Evolutionary conservation across 92 coral and sea anemone genomes (phyloP), one percentile per base, ranked within the genome.

Genomic region (Scolanthus callimorphus): DNA sequence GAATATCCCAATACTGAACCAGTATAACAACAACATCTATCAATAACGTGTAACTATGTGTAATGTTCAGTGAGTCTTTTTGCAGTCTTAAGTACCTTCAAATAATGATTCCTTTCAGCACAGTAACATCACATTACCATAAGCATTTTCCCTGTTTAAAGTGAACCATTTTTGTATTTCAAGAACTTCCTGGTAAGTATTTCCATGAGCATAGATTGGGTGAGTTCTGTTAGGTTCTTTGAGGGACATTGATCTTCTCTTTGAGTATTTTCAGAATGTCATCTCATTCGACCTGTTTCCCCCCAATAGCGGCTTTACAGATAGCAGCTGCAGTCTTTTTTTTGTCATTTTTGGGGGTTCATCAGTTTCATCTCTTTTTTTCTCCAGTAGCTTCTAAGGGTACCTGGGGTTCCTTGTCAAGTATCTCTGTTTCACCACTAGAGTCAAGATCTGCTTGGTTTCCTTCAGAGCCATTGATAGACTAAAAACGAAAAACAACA

Each of bases 131-230:
- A 17, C 59, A 34, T 6, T 34, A 34, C 6, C 43, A n/a, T n/a
- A n/a, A n/a, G n/a, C n/a, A n/a, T n/a, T n/a, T n/a, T n/a, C 15
- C 43, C 43, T 34, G 43, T 6, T 34, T 34, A 6, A 34, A 34
- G 6, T 6, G 9, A 6, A 15, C 6, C 27, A 37, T 56, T 29
- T 21, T 22, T 37, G 27, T 17, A 22, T 37, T 28, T 56, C 22
- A 28, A 17, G 21, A 56, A 46, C 30, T 56, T 56, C 24, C 48
- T 56, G 23, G 45, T 31, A 17, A 56, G 43, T n/a, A 21, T 47
- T 47, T 62, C 58, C 30, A n/a, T 62, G 17, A 62, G 69, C 24
- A 45, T 11, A 20, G 43, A 15, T 44, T 24, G 43, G 11, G 60
- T 55, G 12, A 55, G 60, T 13, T 29, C 60, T 55, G 43, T 55